Evolutionary conservation across 2,113 vertebrate species (phyloP), one percentile per base, ranked within the genome.

Genomic region (Mobula hypostoma): DNA sequence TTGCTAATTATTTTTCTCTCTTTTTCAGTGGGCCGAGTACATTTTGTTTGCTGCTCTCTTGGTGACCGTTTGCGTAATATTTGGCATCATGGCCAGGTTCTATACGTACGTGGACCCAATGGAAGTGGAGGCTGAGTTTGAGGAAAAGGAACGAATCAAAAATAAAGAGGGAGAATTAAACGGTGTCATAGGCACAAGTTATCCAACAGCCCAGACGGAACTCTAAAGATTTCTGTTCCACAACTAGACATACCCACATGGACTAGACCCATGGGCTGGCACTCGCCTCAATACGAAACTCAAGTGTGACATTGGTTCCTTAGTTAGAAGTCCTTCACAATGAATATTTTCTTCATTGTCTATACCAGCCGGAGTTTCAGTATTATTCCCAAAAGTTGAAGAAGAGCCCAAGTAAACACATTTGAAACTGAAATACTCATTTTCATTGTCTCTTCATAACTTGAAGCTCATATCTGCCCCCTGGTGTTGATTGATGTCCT

Each of bases 51-150:
- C 99, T n/a, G 96, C 95, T 0, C 96, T 99, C 94, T 95, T 99
- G 68, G 94, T 99, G 21, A 97, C 95, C 0, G 98, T 99, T 94
- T 98, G 98, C 12, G 0, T 99, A 0, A 96, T 99, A 95, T 99
- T 99, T 96, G 97, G 98, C 94, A 8, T 98, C 91, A 99, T 99
- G 98, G 98, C 98, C 5, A 95, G 96, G 94, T 99, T 98, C 96
- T 99, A 99, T 92, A 99, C 97, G 7, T 99, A 99, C 94, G 82
- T 97, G 29, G 97, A 99, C 95, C 98, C 98, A 27, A 94, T 95
- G 7, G 97, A 97, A 95, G 95, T 98, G 15, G 99, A 99, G 95
- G 98, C 98, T 4, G 95, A 97, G 94, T 97, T 99, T 36, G 95
- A 94, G 58, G 95, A 94, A 11, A 96, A 97, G 2, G 96, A 97